Evolutionary conservation across 2,797 vertebrate species (phyloP).

Genomic region (Neosalanx taihuensis): DNA sequence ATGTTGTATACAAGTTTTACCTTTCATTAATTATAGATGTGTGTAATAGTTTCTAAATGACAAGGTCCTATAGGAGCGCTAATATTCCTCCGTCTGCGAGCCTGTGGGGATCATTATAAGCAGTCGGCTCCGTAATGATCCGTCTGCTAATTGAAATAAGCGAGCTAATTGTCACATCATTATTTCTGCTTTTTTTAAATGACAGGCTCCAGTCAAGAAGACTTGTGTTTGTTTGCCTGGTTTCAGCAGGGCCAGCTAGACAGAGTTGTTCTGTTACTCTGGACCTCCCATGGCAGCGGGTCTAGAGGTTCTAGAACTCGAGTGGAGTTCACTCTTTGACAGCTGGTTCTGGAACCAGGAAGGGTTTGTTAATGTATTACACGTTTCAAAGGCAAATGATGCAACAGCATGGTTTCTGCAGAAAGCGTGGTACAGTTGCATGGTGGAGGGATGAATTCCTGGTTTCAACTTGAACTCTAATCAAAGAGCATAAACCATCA

Average conservation of each 20-base stretch:
- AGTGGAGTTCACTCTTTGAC: no score
- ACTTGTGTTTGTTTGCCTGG: slow-evolving; percentile 10
- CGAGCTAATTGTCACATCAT: slow-evolving; percentile 51
- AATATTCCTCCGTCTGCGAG: slow-evolving; percentile 39
- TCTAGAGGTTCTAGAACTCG: no score
- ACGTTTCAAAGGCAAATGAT: no score
- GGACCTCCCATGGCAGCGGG: no score
- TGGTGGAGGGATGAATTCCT: no score
- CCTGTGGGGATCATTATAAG: slow-evolving; percentile 45
- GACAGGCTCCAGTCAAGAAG: slow-evolving; percentile 35
- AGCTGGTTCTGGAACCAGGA: no score
- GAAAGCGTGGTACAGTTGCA: slow-evolving; percentile 14
- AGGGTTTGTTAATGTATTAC: no score
- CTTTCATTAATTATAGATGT: slow-evolving; percentile 48
- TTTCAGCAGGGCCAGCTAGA: slow-evolving; percentile 4
- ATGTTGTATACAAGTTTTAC: slow-evolving; percentile 42
- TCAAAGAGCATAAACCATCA: no score
- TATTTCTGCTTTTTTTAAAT: slow-evolving; percentile 48
- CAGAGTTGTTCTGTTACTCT: no score
- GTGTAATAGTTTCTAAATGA: slow-evolving; percentile 42
- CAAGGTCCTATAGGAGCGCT: slow-evolving; percentile 34
- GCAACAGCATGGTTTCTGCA: slow-evolving; percentile 13
- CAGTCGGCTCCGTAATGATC: slow-evolving; percentile 42
- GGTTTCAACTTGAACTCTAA: no score
- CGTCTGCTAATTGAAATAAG: slow-evolving; percentile 51